Conservation (phyloP, 2,797 vertebrate species). For the Eupleurogrammus muticus region DNA sequence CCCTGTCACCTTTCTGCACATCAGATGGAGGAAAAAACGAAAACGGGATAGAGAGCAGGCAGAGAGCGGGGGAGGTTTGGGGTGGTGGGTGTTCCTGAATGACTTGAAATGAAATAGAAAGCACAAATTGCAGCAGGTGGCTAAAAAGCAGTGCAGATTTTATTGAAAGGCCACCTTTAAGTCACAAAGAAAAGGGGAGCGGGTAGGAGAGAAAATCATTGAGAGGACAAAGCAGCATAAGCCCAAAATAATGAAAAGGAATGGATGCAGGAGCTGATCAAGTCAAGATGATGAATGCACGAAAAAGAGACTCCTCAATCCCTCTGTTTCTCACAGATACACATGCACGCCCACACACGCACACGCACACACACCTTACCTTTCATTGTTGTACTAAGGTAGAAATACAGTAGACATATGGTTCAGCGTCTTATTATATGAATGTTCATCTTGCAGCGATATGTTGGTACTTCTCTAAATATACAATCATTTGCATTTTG, state of each 20-base stretch:
- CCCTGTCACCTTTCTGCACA: slow-evolving; percentile 4
- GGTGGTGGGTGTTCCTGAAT: slow-evolving; percentile 6
- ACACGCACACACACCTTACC: slow-evolving; percentile 7
- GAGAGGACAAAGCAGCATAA: slow-evolving; percentile 33
- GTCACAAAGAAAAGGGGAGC: slow-evolving; percentile 10
- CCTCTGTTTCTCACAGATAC: slow-evolving; percentile 1
- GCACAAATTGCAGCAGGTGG: slow-evolving; percentile 26
- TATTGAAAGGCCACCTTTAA: slow-evolving; percentile 35
- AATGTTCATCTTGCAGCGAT: slow-evolving; percentile 8
- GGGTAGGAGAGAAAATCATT: slow-evolving; percentile 28
- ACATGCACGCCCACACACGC: slow-evolving; percentile 4
- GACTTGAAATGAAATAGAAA: slow-evolving; percentile 44
- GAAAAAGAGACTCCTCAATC: slow-evolving; percentile 25
- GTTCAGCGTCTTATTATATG: slow-evolving; percentile 18
- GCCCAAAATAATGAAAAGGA: slow-evolving; percentile 38
- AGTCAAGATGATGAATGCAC: slow-evolving; percentile 44
- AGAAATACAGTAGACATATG: slow-evolving; percentile 15
- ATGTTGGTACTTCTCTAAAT: slow-evolving; percentile 11
- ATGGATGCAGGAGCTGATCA: slow-evolving; percentile 33
- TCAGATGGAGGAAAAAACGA: not conserved
- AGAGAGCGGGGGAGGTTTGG: no score
- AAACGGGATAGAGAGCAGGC: not conserved
- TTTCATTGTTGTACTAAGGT: not conserved
- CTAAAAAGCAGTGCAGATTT: slow-evolving; percentile 37
- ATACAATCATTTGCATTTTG: slow-evolving; percentile 32